Conservation (phyloP, 2,113 vertebrate species). For the Seriola rivoliana region DNA sequence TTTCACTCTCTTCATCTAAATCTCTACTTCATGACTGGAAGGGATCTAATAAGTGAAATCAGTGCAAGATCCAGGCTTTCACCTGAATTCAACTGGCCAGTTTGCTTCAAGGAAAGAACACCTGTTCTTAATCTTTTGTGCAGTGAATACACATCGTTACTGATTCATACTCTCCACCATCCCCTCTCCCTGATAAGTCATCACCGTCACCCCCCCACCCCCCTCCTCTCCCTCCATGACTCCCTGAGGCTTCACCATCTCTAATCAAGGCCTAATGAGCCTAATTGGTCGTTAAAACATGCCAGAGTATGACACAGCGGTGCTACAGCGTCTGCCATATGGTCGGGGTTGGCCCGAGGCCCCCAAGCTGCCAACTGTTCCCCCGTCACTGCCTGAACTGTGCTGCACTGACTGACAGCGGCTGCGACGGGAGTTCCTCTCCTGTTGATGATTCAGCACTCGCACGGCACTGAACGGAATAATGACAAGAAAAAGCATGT, state of each 20-base stretch:
- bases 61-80: slow-evolving; percentile 32
- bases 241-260: slow-evolving; percentile 79
- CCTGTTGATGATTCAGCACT: slow-evolving; percentile 78
- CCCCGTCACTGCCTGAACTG: slow-evolving; percentile 63
- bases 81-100: slow-evolving; percentile 35
- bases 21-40: background rate
- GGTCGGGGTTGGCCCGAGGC: slow-evolving; percentile 75
- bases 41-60: slow-evolving; percentile 19
- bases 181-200: slow-evolving; percentile 67
- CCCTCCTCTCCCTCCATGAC: slow-evolving; percentile 32
- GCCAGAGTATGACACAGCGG: slow-evolving; percentile 81
- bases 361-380: slow-evolving; percentile 80
- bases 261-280: slow-evolving; percentile 88
- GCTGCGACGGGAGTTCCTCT: slow-evolving; percentile 67
- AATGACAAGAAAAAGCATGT: slow-evolving; percentile 14
- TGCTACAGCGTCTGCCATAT: slow-evolving; percentile 81
- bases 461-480: slow-evolving; percentile 23
- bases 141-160: slow-evolving; percentile 55
- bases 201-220: slow-evolving; percentile 28
- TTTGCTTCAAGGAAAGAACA: slow-evolving; percentile 43
- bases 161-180: slow-evolving; percentile 65
- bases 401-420: slow-evolving; percentile 65
- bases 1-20: background rate
- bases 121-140: slow-evolving; percentile 68
- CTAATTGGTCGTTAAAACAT: slow-evolving; percentile 89